Evolutionary conservation across 2,888 invertebrate species (phyloP).

Genomic region (Caenorhabditis sp.): DNA sequence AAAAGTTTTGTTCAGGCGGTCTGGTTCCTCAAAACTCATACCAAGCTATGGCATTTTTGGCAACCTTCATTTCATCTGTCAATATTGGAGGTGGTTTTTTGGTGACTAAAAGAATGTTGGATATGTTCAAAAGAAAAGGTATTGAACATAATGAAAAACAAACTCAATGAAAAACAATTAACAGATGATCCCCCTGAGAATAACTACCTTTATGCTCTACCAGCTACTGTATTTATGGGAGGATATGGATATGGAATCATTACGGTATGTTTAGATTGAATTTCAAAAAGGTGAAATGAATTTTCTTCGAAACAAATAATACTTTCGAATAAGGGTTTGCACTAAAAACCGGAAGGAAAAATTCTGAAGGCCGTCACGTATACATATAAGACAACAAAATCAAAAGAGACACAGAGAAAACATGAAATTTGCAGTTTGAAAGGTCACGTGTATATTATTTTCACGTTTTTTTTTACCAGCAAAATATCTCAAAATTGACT

Average conservation of each 20-base stretch:
- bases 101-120: slow-evolving; percentile 88
- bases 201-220: slow-evolving; percentile 82
- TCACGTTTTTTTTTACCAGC: background rate
- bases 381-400: too few relatives aligned
- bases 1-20: slow-evolving; percentile 29
- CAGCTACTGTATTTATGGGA: slow-evolving; percentile 73
- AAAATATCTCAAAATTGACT: background rate
- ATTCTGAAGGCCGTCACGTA: too few relatives aligned
- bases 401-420: too few relatives aligned
- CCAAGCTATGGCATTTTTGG: slow-evolving; percentile 82
- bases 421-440: background rate
- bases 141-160: background rate
- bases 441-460: too few relatives aligned
- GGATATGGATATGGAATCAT: slow-evolving; percentile 73
- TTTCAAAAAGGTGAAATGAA: background rate
- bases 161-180: background rate
- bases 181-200: slow-evolving; percentile 84
- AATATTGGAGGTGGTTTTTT: slow-evolving; percentile 90
- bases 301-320: background rate
- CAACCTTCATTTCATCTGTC: slow-evolving; percentile 85
- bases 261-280: slow-evolving; percentile 4
- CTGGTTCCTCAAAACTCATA: slow-evolving; percentile 76
- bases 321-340: background rate
- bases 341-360: too few relatives aligned
- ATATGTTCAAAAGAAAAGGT: slow-evolving; percentile 82